Base-by-base conservation (phyloP, 2,888 invertebrate species). In the Spisula subtruncata region DNA sequence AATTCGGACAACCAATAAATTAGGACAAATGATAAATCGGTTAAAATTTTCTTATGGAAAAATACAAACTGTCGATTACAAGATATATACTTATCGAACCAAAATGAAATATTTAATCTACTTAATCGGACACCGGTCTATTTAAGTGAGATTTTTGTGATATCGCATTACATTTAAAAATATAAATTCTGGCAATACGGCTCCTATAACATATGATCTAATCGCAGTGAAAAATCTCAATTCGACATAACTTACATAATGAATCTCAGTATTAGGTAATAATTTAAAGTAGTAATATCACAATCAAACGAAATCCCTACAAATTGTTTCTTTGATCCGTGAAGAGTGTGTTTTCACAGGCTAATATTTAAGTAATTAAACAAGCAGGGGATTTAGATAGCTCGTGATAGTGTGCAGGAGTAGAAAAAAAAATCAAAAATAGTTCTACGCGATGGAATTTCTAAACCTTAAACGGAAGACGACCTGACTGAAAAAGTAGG, bases 281-380 rank as follows among this genome's bases (percentile, higher is more conserved):
- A 88, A 88, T 56, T 79, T 88, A 29, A 85, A 88, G 88, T 84
- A 85, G 81, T 83, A 66, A 85, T 60, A 81, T 83, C 81, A 81
- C 56, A 83, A 85, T 85, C 84, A 85, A 88, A 80, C 75, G 46
- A 81, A 81, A 83, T 79, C 54, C 84, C 80, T 80, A 84, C 85
- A 60, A 83, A 85, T 84, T 54, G 29, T 83, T 86, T 66, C 82
- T 89, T 89, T 86, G 86, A 89, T 86, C 75, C 86, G 51, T 51
- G 32, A 79, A 75, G 83, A 75, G 80, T 41, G 60, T 83, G 86
- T 86, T 89, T 89, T 89, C 89, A 86, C 80, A 86, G 56, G 79
- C 89, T 75, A 86, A 86, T 89, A 83, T 89, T 66, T 41, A 10
- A 75, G 89, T 83, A 89, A 89, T 89, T 89, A 84, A 87, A 85